phyloP scores from a whole-genome alignment of 2,888 invertebrate genomes.

The Belgica antarctica region DNA sequence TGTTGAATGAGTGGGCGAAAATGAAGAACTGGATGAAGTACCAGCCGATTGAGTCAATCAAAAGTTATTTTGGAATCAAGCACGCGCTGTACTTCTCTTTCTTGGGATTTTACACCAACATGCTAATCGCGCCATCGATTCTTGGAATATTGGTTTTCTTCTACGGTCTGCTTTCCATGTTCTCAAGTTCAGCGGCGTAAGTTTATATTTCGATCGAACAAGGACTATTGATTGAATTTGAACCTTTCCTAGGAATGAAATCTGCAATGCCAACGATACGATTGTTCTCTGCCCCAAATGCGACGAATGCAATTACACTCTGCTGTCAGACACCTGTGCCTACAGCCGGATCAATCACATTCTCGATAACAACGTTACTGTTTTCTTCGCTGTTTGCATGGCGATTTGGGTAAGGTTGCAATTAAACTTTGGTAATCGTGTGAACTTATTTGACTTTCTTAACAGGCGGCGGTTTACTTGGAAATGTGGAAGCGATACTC shows the following conservation, averaged over 20 bases:
- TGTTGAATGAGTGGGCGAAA: constrained; percentile 70
- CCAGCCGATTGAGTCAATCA: constrained; percentile 69
- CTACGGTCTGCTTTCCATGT: constrained; percentile 59
- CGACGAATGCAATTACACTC: constrained; percentile 63
- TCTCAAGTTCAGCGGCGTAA: constrained; percentile 10
- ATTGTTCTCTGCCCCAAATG: constrained; percentile 81
- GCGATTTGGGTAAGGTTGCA: too few relatives aligned
- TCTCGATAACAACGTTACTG: constrained; percentile 77
- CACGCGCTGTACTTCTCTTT: constrained; percentile 80
- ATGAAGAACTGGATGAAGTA: constrained; percentile 65
- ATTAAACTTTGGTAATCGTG: too few relatives aligned
- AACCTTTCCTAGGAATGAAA: constrained; percentile 58
- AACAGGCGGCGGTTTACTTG: constrained; percentile 70
- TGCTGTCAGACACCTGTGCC: constrained; percentile 66
- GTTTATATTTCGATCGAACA: constrained; percentile 45
- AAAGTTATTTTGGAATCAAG: constrained; percentile 75
- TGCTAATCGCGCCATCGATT: constrained; percentile 72
- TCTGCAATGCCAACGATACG: constrained; percentile 58
- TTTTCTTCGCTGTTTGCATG: constrained; percentile 77
- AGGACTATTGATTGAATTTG: background rate
- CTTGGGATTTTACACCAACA: constrained; percentile 81
- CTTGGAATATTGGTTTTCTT: constrained; percentile 67
- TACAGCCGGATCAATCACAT: constrained; percentile 73
- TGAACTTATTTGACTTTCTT: too few relatives aligned
- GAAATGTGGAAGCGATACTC: constrained; percentile 83